Conservation (phyloP, 2,888 invertebrate genomes). For the Acholoe squamosa region DNA sequence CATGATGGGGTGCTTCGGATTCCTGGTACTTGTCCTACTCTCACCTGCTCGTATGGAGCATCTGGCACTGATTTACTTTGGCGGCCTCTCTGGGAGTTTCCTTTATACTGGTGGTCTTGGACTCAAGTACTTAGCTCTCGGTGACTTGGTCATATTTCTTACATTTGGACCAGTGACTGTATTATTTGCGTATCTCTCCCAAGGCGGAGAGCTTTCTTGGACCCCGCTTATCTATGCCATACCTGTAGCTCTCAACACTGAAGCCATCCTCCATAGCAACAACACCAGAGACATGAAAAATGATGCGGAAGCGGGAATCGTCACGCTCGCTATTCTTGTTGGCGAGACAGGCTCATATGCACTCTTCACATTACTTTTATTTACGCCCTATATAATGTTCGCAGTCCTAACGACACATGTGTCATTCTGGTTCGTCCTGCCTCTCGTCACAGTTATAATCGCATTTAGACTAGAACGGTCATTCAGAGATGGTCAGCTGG, state of each 20-base stretch:
- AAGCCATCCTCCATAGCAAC: constrained; percentile 97
- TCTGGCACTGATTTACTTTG: constrained; percentile 96
- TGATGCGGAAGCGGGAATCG: constrained; percentile 94
- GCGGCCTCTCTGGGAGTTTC: constrained; percentile 96
- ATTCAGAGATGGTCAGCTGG: constrained; percentile 91
- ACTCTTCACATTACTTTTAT: constrained; percentile 93
- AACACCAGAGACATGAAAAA: constrained; percentile 95
- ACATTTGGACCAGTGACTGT: constrained; percentile 97
- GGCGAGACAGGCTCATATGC: constrained; percentile 95
- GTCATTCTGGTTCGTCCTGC: constrained; percentile 94
- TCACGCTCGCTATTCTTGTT: constrained; percentile 96
- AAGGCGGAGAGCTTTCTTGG: constrained; percentile 94
- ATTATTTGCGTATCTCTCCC: constrained; percentile 95
- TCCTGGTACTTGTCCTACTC: constrained; percentile 89
- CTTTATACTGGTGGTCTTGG: constrained; percentile 98
- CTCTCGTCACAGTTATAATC: constrained; percentile 92
- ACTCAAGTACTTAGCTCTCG: constrained; percentile 96
- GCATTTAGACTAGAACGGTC: constrained; percentile 95
- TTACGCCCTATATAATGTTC: constrained; percentile 91
- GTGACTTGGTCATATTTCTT: constrained; percentile 94
- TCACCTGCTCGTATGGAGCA: constrained; percentile 97
- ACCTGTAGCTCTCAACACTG: constrained; percentile 95
- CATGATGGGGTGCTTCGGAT: constrained; percentile 92
- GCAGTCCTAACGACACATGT: constrained; percentile 92
- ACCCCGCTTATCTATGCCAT: constrained; percentile 96